Evolutionary conservation across 1,140 invertebrate genomes (phyloP), one percentile per base, ranked within the genome.

Genomic region (Drosophila sp.): DNA sequence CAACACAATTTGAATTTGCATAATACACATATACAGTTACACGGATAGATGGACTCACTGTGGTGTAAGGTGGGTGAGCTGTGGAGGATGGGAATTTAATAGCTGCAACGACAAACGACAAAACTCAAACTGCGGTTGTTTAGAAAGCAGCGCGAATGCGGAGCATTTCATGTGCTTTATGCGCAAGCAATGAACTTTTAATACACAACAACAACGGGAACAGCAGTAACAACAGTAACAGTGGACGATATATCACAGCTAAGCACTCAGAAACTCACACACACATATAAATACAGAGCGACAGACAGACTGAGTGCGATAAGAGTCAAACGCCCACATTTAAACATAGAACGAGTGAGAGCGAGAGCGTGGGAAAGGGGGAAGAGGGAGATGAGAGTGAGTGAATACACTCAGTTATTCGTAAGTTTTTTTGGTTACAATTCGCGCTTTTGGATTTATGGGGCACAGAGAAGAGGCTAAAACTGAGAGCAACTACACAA

Each of bases 181-280:
- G 82, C 78, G 78, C 82, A 86, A 86, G 82, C 82, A 87, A 86
- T 87, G 83, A 87, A 89, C 82, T 87, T 87, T 87, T 87, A 87
- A 87, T 87, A 80, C 83, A 82, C 83, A 82, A 75, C 77, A 78
- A 86, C 54, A 59, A 56, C 80, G 78, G 14, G 27, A 76, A 76
- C 75, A 86, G 7, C 50, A 56, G 11, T 50, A 70, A 56, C 41
- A 79, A 50, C 36, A 80, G 70, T 40, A 41, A 45, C 59, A 65
- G 80, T 80, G 71, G 74, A 74, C 81, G 61, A 89, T 89, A 89
- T 87, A 82, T 87, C 83, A 89, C 78, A 65, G 72, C 82, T 87
- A 87, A 89, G 83, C 79, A 87, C 82, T 76, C 75, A 78, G 74
- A 70, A 56, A 67, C 81, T 50, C 76, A 59, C 64, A 72, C 59